Percentiles rank a stretch among this genome's conserved stretches.
Conservation (phyloP, 2,888 invertebrate species). For the Colostygia pectinataria region DNA sequence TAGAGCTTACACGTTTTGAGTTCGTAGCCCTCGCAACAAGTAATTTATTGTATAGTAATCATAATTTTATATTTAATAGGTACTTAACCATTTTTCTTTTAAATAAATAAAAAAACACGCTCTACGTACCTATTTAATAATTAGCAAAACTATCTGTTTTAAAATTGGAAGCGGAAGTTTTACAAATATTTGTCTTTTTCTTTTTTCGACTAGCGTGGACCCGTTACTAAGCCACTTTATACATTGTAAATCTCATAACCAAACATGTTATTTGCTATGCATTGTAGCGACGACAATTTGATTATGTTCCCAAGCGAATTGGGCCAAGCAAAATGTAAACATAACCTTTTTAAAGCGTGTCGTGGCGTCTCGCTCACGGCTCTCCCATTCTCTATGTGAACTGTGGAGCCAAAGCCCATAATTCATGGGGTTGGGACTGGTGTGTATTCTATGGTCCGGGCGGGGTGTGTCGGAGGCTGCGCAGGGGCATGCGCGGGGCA, state of each 20-base stretch:
- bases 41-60: no score
- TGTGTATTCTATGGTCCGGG: constrained; percentile 36
- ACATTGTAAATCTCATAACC: constrained; percentile 12
- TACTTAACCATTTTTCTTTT: no score
- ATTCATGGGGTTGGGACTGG: constrained; percentile 54
- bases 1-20: constrained; percentile 3
- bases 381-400: constrained; percentile 45
- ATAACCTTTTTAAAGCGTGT: constrained; percentile 52
- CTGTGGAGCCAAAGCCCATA: constrained; percentile 51
- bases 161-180: no score
- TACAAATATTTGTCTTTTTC: no score
- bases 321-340: constrained; percentile 51
- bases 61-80: no score
- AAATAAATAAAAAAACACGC: no score
- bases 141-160: no score
- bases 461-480: constrained; percentile 68
- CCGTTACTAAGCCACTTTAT: no score
- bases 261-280: no score
- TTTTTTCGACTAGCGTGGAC: no score
- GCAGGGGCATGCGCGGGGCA: constrained; percentile 50
- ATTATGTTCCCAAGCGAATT: constrained; percentile 38
- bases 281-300: constrained; percentile 38
- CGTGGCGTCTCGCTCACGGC: constrained; percentile 50
- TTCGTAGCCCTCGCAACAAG: neutral
- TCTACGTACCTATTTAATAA: no score